Percentiles rank a stretch among this genome's conserved stretches.
Conservation (phyloP, 2,113 vertebrate species). For the Eupsittula cactorum region DNA sequence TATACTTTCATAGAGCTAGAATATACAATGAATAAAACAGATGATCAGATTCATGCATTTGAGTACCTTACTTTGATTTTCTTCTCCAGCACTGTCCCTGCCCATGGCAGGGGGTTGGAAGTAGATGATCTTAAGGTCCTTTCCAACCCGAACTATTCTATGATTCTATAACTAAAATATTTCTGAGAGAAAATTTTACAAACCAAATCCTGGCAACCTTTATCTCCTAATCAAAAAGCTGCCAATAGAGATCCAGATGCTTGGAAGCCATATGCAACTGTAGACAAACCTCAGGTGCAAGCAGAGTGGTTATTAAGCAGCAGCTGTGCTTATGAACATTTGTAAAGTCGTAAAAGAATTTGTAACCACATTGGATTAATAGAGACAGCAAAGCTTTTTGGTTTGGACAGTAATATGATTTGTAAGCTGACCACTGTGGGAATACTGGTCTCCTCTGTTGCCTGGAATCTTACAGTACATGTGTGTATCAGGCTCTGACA, state of each 20-base stretch:
- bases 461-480: not conserved
- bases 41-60: not conserved
- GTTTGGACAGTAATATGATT: not conserved
- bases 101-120: too few species aligned
- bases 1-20: not conserved
- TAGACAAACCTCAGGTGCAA: not conserved
- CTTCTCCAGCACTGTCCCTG: not conserved
- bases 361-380: not conserved
- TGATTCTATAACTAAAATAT: not conserved
- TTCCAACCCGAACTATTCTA: too few species aligned
- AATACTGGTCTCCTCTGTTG: not conserved
- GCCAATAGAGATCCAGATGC: not conserved
- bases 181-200: not conserved
- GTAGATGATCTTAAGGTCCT: too few species aligned
- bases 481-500: not conserved
- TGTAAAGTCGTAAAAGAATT: not conserved
- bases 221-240: slow-evolving; percentile 1
- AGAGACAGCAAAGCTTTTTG: not conserved
- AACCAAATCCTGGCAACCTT: not conserved
- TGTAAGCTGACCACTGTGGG: not conserved
- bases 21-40: not conserved
- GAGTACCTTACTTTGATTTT: not conserved
- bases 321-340: not conserved
- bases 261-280: not conserved
- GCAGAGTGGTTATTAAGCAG: not conserved